Evolutionary conservation across 2,797 vertebrate species (phyloP).

Genomic region (Sternarchorhynchus goeldii): DNA sequence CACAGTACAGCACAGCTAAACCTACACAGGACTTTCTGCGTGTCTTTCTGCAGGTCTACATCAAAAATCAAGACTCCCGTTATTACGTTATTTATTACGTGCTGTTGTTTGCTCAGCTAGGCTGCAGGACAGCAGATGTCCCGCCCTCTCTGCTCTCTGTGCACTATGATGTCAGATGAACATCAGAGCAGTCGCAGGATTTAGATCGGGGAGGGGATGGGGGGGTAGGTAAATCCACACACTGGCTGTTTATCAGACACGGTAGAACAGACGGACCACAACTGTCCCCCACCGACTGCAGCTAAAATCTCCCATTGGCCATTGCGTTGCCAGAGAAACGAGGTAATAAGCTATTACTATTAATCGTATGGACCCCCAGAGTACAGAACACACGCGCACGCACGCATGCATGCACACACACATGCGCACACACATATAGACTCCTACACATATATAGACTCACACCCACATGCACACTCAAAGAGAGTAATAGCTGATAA

Average conservation of each 20-base stretch:
- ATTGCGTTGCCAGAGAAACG: constrained; percentile 19
- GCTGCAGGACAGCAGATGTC: background rate
- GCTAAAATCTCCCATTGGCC: constrained; percentile 8
- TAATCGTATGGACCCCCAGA: constrained; percentile 29
- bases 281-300: constrained; percentile 18
- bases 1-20: background rate
- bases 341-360: constrained; percentile 26
- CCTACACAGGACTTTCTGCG: background rate
- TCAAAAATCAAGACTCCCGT: too few relatives aligned
- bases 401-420: constrained; percentile 19
- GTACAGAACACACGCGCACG: constrained; percentile 14
- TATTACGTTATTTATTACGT: too few relatives aligned
- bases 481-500: background rate
- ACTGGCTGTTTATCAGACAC: constrained; percentile 65
- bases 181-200: constrained; percentile 64
- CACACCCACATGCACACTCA: constrained; percentile 31
- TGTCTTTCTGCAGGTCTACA: too few relatives aligned
- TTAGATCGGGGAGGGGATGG: constrained; percentile 65
- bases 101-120: too few relatives aligned
- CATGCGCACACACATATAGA: constrained; percentile 12
- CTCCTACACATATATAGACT: too few relatives aligned
- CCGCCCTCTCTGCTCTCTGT: background rate
- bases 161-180: constrained; percentile 52
- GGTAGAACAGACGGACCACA: constrained; percentile 38
- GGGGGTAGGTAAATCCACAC: constrained; percentile 62